A percentile compares a stretch with the other conserved stretches of the same genome.
These are phyloP conservation scores for Xenopus borealis DNA, from an alignment of 2,113 vertebrate species.

Conservation along the genomic window DNA sequence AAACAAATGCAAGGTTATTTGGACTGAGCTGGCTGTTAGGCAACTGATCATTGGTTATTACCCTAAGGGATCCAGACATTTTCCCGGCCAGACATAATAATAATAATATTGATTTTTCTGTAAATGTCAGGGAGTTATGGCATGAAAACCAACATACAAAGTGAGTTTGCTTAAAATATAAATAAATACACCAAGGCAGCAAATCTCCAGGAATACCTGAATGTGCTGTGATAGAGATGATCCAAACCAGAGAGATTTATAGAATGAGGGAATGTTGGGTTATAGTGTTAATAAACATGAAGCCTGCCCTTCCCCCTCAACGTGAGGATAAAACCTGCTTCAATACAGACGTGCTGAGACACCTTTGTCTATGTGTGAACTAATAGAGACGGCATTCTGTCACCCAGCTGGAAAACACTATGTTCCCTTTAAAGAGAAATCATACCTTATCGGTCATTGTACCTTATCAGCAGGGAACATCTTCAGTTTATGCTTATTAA, in stretches of 20 bases:
- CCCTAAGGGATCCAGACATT: background rate
- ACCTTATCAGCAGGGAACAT: no score
- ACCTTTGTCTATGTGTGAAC: conserved; percentile 6
- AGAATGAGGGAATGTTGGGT: no score
- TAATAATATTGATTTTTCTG: conserved; percentile 7
- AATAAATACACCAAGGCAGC: background rate
- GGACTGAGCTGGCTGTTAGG: background rate
- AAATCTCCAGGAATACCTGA: background rate
- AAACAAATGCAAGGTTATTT: conserved; percentile 12
- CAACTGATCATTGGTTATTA: background rate
- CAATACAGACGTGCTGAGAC: background rate
- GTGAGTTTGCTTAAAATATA: background rate
- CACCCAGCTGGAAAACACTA: background rate
- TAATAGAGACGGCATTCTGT: background rate
- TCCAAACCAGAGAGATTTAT: no score
- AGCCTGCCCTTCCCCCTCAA: background rate
- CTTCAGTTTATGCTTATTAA: no score
- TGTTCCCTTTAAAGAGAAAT: background rate
- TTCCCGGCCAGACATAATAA: background rate
- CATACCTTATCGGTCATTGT: no score
- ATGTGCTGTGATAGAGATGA: background rate
- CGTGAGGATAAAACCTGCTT: background rate
- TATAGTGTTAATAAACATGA: background rate
- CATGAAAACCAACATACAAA: background rate
- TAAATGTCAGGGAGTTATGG: conserved; percentile 12